Percentiles rank a stretch among this genome's conserved stretches.
Evolutionary conservation across 1,140 invertebrate species (phyloP).

Genomic region (Drosophila pandora): DNA sequence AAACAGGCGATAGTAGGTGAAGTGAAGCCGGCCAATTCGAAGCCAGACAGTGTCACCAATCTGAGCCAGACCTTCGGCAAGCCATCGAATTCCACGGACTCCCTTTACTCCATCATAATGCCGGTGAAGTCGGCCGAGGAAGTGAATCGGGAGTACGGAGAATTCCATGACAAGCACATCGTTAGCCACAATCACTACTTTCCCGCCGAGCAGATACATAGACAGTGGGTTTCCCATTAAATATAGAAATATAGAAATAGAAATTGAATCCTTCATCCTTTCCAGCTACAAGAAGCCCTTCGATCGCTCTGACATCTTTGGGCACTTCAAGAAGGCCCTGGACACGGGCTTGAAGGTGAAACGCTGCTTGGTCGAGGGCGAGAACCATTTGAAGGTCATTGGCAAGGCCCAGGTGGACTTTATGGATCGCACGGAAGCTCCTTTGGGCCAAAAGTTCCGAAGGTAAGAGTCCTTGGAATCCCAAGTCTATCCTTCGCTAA

Average conservation of each 20-base stretch:
- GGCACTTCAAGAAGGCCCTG: constrained; percentile 4
- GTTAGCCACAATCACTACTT: constrained; percentile 76
- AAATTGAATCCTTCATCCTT: background rate
- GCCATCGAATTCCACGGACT: background rate
- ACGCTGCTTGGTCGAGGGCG: constrained; percentile 48
- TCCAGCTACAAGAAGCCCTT: constrained; percentile 61
- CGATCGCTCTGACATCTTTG: constrained; percentile 20
- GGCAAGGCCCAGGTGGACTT: constrained; percentile 68
- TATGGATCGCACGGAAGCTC: constrained; percentile 53
- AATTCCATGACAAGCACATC: constrained; percentile 64
- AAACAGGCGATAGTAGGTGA: constrained; percentile 57
- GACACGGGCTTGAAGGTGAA: constrained; percentile 53
- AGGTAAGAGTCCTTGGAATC: constrained; percentile 21
- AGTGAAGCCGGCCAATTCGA: constrained; percentile 40
- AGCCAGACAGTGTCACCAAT: constrained; percentile 66
- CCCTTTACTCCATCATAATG: constrained; percentile 53
- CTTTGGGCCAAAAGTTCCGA: constrained; percentile 49
- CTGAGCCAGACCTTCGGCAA: constrained; percentile 58
- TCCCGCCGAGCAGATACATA: constrained; percentile 61
- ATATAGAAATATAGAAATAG: no score
- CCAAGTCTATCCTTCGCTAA: background rate
- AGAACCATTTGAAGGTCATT: constrained; percentile 48
- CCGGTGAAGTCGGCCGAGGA: constrained; percentile 54
- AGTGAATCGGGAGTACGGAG: constrained; percentile 53
- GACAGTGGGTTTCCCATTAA: constrained; percentile 38